phyloP scores from a whole-genome alignment of 2,113 vertebrate genomes.

The Mastomys natalensis region DNA sequence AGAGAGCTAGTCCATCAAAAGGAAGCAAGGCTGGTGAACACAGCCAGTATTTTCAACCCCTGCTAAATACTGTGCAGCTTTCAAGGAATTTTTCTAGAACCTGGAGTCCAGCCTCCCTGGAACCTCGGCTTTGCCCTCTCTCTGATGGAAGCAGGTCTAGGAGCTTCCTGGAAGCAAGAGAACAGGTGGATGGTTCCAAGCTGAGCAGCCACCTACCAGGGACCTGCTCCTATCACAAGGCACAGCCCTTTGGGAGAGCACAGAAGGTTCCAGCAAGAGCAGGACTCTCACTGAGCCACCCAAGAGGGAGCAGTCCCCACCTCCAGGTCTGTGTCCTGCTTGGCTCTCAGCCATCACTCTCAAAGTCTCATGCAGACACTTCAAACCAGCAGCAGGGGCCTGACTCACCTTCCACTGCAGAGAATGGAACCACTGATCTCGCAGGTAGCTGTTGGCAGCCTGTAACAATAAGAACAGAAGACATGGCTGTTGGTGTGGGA shows the following conservation, averaged over 20 bases:
- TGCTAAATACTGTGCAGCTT: neutral
- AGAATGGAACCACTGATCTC: conserved; percentile 99
- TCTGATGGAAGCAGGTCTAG: neutral
- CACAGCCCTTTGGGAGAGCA: fast-evolving
- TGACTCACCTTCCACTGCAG: conserved; percentile 98
- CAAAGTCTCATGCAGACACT: fast-evolving
- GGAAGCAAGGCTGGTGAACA: neutral
- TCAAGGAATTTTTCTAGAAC: neutral
- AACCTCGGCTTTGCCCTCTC: neutral
- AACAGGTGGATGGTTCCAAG: neutral
- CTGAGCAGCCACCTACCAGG: neutral
- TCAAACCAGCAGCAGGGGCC: fast-evolving
- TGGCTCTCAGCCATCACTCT: no score
- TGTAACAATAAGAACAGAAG: conserved; percentile 83
- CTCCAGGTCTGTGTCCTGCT: neutral
- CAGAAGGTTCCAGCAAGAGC: neutral
- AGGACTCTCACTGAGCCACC: neutral
- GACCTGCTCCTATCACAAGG: neutral
- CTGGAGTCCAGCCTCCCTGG: neutral
- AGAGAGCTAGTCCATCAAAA: neutral
- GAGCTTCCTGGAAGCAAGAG: neutral
- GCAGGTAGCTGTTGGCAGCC: conserved; percentile 99
- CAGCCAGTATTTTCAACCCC: neutral
- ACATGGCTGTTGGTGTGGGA: fast-evolving
- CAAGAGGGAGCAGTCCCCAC: neutral